Conservation (phyloP, 2,113 vertebrate genomes). For the Eonycteris spelaea region DNA sequence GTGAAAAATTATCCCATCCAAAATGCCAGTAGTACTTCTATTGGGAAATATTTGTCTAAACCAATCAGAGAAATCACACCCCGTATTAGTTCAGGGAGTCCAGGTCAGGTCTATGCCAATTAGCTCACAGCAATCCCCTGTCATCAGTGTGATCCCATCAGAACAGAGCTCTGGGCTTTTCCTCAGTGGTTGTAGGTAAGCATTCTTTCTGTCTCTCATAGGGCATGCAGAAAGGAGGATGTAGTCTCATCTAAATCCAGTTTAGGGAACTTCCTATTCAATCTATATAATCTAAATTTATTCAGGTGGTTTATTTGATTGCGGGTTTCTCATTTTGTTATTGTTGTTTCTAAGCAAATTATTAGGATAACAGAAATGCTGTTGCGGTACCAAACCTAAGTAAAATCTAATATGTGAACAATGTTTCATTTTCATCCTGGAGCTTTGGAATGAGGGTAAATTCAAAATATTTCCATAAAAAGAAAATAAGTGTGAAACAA, state of each 20-base stretch:
- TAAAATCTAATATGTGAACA: not conserved
- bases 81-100: not conserved
- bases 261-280: not conserved
- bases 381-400: not conserved
- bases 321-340: not conserved
- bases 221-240: not conserved
- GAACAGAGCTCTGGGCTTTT: not conserved
- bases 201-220: not conserved
- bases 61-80: not conserved
- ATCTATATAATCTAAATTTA: not conserved
- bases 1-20: not conserved
- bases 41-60: not conserved
- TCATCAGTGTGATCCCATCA: not conserved
- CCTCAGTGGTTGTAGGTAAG: not conserved
- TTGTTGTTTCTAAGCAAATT: not conserved
- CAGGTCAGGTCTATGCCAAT: not conserved
- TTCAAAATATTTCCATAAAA: not conserved
- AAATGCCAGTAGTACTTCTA: not conserved
- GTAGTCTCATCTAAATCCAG: not conserved
- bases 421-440: not conserved
- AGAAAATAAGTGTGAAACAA: conserved; percentile 1
- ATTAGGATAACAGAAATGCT: not conserved
- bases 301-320: not conserved
- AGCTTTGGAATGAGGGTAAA: not conserved
- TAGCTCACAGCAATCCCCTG: not conserved